Evolutionary conservation across 2,113 vertebrate species (phyloP).

Genomic region (Pterocles orientalis): DNA sequence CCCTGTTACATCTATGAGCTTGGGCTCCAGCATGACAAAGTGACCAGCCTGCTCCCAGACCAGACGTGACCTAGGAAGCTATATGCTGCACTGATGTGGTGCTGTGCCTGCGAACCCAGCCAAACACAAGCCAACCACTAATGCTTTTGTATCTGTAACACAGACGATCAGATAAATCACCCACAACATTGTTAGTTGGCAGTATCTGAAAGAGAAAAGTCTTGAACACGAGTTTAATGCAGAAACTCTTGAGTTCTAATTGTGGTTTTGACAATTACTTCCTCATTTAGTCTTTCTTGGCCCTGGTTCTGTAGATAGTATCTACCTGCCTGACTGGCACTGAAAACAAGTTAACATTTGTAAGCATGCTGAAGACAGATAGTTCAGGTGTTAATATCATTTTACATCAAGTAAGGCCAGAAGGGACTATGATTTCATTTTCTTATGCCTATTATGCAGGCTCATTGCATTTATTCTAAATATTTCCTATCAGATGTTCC

Average conservation of each 20-base stretch:
- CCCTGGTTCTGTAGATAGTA: conserved; percentile 29
- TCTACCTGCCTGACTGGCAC: conserved; percentile 2
- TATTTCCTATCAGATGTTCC: background rate
- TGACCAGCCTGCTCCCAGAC: background rate
- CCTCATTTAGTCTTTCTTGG: conserved; percentile 43
- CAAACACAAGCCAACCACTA: background rate
- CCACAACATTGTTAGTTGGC: conserved; percentile 20
- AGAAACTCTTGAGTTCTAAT: conserved; percentile 24
- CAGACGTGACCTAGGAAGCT: background rate
- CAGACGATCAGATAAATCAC: conserved; percentile 32
- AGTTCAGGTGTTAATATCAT: background rate
- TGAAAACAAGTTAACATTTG: background rate
- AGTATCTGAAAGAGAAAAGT: conserved; percentile 22
- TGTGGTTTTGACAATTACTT: conserved; percentile 44
- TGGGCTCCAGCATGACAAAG: rapidly evolving
- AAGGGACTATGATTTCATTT: background rate
- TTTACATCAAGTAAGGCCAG: background rate
- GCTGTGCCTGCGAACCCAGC: background rate
- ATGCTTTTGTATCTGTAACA: background rate
- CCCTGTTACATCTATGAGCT: background rate
- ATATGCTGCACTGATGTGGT: background rate
- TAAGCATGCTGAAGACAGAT: background rate
- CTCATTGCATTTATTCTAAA: background rate
- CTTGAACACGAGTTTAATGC: background rate
- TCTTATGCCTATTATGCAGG: background rate